Evolutionary conservation across 2,113 vertebrate genomes (phyloP).

Genomic region (Zonotrichia leucophrys): DNA sequence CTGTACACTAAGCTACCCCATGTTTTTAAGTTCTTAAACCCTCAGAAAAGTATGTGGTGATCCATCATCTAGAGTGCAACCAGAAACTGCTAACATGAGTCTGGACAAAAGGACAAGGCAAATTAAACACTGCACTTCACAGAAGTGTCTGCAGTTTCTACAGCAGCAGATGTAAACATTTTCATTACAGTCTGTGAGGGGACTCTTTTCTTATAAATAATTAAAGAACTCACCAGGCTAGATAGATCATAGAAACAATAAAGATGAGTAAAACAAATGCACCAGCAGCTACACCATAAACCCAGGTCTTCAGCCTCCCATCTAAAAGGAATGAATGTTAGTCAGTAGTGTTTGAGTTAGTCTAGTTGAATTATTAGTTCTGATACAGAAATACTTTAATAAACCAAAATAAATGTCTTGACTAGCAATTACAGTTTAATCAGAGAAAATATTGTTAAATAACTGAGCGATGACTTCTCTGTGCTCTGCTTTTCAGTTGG

Average conservation of each 20-base stretch:
- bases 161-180: background rate
- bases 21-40: background rate
- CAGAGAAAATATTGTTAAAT: background rate
- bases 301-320: slow-evolving; percentile 98
- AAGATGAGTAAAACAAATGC: slow-evolving; percentile 97
- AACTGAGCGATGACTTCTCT: background rate
- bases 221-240: slow-evolving; percentile 94
- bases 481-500: background rate
- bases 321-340: slow-evolving; percentile 85
- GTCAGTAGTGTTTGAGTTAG: slow-evolving; percentile 70
- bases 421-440: background rate
- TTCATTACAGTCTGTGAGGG: background rate
- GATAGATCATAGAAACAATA: slow-evolving; percentile 98
- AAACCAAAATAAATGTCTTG: background rate
- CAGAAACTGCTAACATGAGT: background rate
- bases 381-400: slow-evolving; percentile 4
- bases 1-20: background rate
- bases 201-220: slow-evolving; percentile 49
- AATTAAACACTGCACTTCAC: background rate
- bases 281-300: slow-evolving; percentile 96
- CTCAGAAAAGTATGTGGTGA: background rate
- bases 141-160: background rate
- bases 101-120: background rate
- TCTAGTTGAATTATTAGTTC: slow-evolving; percentile 40
- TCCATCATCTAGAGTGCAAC: background rate